Evolutionary conservation across 2,113 vertebrate species (phyloP).

Genomic region (Microtus richardsoni): DNA sequence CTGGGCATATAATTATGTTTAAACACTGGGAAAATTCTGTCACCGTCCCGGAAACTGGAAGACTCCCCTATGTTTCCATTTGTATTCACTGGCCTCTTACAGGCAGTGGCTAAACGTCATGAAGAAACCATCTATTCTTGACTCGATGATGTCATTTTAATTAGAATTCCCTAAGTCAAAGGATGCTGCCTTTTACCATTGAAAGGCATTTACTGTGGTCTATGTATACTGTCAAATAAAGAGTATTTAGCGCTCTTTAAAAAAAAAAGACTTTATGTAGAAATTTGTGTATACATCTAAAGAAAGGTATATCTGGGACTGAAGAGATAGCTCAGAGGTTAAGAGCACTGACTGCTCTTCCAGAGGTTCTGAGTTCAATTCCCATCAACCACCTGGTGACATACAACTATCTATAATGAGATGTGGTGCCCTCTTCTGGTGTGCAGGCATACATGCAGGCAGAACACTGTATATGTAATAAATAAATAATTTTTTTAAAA

Average conservation of each 20-base stretch:
- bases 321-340: no score
- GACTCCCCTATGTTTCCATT: not conserved
- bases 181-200: conserved; percentile 37
- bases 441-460: no score
- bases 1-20: conserved; percentile 42
- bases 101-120: not conserved
- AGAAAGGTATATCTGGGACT: not conserved
- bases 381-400: no score
- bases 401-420: no score
- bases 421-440: no score
- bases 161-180: conserved; percentile 49
- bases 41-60: not conserved
- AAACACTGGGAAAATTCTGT: not conserved
- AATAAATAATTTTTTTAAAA: no score
- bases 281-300: not conserved
- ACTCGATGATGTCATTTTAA: not conserved
- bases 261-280: not conserved
- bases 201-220: conserved; percentile 64
- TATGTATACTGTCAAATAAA: conserved; percentile 58
- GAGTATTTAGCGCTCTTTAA: conserved; percentile 24
- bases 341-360: no score
- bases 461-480: no score
- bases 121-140: not conserved
- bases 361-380: no score
- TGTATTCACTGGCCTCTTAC: conserved; percentile 17